A percentile compares a stretch with the other conserved stretches of the same genome.
Evolutionary conservation across 2,888 invertebrate genomes (phyloP).

Genomic region (Ferdinandea cuprea): DNA sequence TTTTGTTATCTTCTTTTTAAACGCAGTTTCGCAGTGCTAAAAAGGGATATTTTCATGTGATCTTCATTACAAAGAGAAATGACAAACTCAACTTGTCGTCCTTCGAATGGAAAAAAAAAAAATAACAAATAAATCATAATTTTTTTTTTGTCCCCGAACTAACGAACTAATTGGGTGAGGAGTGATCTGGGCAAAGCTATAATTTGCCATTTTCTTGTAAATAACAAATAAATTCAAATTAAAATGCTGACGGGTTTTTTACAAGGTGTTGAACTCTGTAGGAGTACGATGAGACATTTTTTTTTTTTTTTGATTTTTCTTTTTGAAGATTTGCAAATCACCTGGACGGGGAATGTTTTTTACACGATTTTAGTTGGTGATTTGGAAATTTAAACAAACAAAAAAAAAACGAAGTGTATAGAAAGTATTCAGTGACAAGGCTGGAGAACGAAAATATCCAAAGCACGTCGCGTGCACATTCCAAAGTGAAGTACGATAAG

Average conservation of each 20-base stretch:
- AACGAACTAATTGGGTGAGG: constrained; percentile 19
- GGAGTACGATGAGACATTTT: too few relatives aligned
- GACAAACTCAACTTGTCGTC: constrained; percentile 8
- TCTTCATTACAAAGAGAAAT: background rate
- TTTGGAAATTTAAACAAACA: too few relatives aligned
- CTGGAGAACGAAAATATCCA: too few relatives aligned
- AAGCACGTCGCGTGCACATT: too few relatives aligned
- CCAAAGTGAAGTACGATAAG: too few relatives aligned
- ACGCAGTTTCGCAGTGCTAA: background rate
- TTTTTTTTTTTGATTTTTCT: too few relatives aligned
- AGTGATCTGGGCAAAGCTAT: background rate
- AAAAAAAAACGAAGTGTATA: too few relatives aligned
- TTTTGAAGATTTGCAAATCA: too few relatives aligned
- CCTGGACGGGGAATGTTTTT: too few relatives aligned
- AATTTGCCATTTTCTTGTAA: background rate
- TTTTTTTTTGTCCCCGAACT: background rate
- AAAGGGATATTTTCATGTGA: background rate
- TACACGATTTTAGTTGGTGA: too few relatives aligned
- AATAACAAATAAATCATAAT: constrained; percentile 21
- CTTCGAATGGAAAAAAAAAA: background rate
- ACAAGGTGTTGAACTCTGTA: too few relatives aligned
- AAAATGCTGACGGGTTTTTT: background rate
- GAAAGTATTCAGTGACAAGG: too few relatives aligned
- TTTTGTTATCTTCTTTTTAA: constrained; percentile 36
- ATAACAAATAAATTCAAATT: background rate